A percentile compares a stretch with the other conserved stretches of the same genome.
Evolutionary conservation across 2,797 vertebrate species (phyloP).

Genomic region (Megalops cyprinoides): DNA sequence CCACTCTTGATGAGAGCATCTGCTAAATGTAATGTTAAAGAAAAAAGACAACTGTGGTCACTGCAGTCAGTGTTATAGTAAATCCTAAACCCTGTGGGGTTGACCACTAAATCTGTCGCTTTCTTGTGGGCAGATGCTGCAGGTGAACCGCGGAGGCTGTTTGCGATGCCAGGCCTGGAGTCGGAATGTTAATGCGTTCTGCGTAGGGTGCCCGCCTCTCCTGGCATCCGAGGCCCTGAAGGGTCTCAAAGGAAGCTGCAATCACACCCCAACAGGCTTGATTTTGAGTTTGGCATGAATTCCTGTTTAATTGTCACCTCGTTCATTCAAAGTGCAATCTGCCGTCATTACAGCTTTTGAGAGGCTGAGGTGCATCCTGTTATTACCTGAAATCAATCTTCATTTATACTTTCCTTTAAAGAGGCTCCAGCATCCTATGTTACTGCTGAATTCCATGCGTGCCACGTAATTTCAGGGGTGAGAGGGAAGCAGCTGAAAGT

Average conservation of each 20-base stretch:
- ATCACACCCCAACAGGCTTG: conserved; percentile 3
- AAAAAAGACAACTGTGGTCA: neutral
- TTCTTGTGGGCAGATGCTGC: conserved; percentile 2
- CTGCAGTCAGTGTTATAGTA: neutral
- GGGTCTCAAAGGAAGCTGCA: neutral
- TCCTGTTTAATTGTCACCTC: conserved; percentile 34
- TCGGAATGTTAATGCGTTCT: neutral
- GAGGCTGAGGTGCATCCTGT: conserved; percentile 22
- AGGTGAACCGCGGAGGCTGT: neutral
- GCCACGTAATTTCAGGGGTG: conserved; percentile 18
- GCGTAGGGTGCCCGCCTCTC: neutral
- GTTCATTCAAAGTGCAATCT: conserved; percentile 34
- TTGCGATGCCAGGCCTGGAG: neutral
- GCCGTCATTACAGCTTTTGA: conserved; percentile 19
- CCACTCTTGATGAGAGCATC: too few species aligned
- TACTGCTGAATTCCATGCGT: conserved; percentile 15
- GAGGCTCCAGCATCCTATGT: conserved; percentile 21
- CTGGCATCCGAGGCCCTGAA: neutral
- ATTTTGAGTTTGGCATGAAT: conserved; percentile 29
- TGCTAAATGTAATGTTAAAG: too few species aligned
- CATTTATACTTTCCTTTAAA: conserved; percentile 32
- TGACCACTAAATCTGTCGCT: neutral
- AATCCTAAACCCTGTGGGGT: too few species aligned
- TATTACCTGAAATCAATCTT: conserved; percentile 35
- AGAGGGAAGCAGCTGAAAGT: neutral